Evolutionary conservation across 2,888 invertebrate genomes (phyloP), one percentile per base, ranked within the genome.

Genomic region (Orthosia incerta): DNA sequence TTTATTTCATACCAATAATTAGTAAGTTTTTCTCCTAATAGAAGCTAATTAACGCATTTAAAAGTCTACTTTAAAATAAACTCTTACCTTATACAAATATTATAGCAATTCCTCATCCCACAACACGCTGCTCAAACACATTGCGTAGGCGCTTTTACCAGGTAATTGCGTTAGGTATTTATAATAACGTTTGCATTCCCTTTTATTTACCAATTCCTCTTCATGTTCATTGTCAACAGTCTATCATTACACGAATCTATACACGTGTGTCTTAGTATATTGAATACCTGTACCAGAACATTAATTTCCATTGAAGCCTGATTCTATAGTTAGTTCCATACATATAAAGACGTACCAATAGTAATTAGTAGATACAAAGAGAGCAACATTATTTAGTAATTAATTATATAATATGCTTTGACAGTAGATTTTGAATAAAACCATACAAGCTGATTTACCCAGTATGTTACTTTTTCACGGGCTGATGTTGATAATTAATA

Each of bases 181-280:
- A 60, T 16, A 56, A 46, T 16, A 62, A n/a, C 18, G 13, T 69
- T 4, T 39, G 13, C 64, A 46, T 75, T 51, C 31, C n/a, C 46
- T 50, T 55, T 62, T n/a, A 74, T 80, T 74, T 26, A 39, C 23
- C 3, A 18, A 80, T 61, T 79, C 13, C 31, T 31, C 23, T 39
- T 56, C n/a, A 51, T 63, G 23, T 26, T 56, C n/a, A 51, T 63
- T 46, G 39, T 57, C 39, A 62, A 72, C 39, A 20, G n/a, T 59
- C 65, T 74, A 60, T 56, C 31, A 80, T 68, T 67, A 80, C 46
- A 56, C 2, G 48, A 74, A 60, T 51, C 50, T 80, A 63, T 64
- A 55, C 7, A 67, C 15, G 16, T 16, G 2, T 48, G n/a, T 68
- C 55, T 64, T 7, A 51, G 62, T n/a, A 55, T 16, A 63, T 78